Evolutionary conservation across 2,113 vertebrate species (phyloP), one percentile per base, ranked within the genome.

Genomic region (Orthonyx spaldingii): DNA sequence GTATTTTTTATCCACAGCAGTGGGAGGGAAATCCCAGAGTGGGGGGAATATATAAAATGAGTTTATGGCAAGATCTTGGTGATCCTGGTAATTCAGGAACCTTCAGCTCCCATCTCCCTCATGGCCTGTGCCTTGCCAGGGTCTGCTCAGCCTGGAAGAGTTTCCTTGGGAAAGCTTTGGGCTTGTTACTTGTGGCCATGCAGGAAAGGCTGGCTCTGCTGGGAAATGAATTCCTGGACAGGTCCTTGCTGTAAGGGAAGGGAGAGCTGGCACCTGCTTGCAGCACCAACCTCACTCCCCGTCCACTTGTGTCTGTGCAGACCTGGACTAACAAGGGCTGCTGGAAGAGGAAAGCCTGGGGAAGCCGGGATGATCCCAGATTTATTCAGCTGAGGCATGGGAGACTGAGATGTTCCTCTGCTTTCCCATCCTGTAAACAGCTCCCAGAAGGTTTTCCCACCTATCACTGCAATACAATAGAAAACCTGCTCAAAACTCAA

Each of bases 171-270:
- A 63, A 81, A 78, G 46, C 9, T 16, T 68, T 4, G 14, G 53
- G 28, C 12, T 60, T n/a, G 1, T 35, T 32, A 23, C 24, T 70
- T 0, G 1, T 2, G 13, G 41, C 24, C 6, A 1, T 0, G 5
- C 33, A 41, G 28, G 33, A 63, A 71, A 93, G 30, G 23, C 56
- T 56, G 47, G 13, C 24, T 47, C 28, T 83, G 41, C 30, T 78
- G 60, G 33, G 80, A 69, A 10, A 16, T 47, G 1, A 18, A 24
- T 11, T 21, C 3, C 44, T 64, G 52, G 11, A 1, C 7, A 3
- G 28, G 13, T 28, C 55, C 22, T 70, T 5, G 1, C 28, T 23
- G 42, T 7, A 15, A 61, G 56, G 35, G 24, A 22, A 84, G 24
- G 35, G 37, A 68, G 19, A 37, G 5, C 12, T 42, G 23, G 20